A percentile compares a stretch with the other conserved stretches of the same genome.
Conservation (phyloP, 2,797 vertebrate genomes). For the Hoplostethus atlanticus region DNA sequence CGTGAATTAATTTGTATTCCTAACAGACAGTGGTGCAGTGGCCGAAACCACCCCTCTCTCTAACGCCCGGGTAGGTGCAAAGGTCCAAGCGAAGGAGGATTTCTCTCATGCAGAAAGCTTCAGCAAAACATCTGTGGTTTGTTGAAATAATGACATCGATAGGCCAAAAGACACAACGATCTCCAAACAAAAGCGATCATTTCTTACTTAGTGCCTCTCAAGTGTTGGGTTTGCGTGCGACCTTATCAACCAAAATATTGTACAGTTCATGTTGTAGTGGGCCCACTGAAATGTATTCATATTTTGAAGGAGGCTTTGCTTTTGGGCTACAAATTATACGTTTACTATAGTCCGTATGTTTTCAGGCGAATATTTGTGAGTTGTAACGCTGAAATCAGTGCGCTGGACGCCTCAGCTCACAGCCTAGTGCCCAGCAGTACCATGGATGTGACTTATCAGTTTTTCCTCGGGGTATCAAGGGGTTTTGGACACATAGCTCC, state of each 20-base stretch:
- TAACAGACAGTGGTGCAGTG: conserved; percentile 80
- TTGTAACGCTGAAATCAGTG: background rate
- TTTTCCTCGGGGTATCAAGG: conserved; percentile 8
- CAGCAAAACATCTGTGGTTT: conserved; percentile 42
- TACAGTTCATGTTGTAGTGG: conserved; percentile 4
- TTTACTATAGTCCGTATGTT: background rate
- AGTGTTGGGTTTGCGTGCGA: conserved; percentile 42
- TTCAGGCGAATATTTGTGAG: background rate
- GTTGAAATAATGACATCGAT: conserved; percentile 24
- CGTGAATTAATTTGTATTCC: conserved; percentile 80
- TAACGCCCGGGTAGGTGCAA: conserved; percentile 63
- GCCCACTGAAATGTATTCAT: conserved; percentile 16
- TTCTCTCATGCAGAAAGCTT: conserved; percentile 46
- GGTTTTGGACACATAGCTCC: conserved; percentile 22
- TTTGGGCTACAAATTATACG: background rate
- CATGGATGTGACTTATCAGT: conserved; percentile 29
- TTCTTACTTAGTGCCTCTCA: conserved; percentile 33
- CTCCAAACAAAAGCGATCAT: conserved; percentile 44
- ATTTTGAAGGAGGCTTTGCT: background rate
- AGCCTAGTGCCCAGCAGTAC: conserved; percentile 2
- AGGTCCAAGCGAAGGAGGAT: conserved; percentile 62
- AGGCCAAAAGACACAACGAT: background rate
- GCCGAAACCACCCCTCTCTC: conserved; percentile 69
- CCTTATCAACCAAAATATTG: conserved; percentile 46
- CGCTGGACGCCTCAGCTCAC: background rate